Evolutionary conservation across 2,888 invertebrate genomes (phyloP).

Genomic region (Rutpela maculata): DNA sequence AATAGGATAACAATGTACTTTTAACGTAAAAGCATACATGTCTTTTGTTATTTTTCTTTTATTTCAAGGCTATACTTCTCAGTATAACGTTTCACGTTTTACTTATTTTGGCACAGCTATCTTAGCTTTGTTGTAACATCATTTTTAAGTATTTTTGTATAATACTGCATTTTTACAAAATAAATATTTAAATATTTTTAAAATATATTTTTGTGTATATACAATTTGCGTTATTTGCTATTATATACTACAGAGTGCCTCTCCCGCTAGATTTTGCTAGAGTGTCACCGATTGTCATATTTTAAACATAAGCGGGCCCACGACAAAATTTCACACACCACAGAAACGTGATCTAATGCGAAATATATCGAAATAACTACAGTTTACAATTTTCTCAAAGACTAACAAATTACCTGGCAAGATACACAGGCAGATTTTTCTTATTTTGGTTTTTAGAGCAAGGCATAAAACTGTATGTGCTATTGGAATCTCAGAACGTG

Average conservation of each 20-base stretch:
- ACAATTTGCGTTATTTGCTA: conserved; percentile 56
- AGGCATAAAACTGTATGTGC: too few species aligned
- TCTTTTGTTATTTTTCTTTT: conserved; percentile 40
- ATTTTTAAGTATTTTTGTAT: conserved; percentile 49
- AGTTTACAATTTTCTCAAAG: too few species aligned
- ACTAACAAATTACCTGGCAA: too few species aligned
- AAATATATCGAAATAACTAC: too few species aligned
- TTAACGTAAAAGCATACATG: conserved; percentile 40
- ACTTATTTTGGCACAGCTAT: conserved; percentile 63
- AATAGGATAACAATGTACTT: conserved; percentile 44
- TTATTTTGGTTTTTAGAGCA: too few species aligned
- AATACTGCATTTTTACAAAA: conserved; percentile 70
- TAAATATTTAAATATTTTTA: conserved; percentile 62
- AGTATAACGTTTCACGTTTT: conserved; percentile 42
- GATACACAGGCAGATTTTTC: too few species aligned
- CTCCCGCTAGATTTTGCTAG: conserved; percentile 72
- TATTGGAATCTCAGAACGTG: too few species aligned
- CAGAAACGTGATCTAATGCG: not conserved
- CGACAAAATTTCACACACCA: conserved; percentile 20
- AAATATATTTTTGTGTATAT: conserved; percentile 63
- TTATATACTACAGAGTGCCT: conserved; percentile 65
- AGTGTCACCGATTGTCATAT: conserved; percentile 71
- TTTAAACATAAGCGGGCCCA: conserved; percentile 58
- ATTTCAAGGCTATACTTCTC: conserved; percentile 48
- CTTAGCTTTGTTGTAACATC: conserved; percentile 52